Evolutionary conservation across 2,888 invertebrate genomes (phyloP), one percentile per base, ranked within the genome.

Genomic region (Sinodicranocentrus sp.): DNA sequence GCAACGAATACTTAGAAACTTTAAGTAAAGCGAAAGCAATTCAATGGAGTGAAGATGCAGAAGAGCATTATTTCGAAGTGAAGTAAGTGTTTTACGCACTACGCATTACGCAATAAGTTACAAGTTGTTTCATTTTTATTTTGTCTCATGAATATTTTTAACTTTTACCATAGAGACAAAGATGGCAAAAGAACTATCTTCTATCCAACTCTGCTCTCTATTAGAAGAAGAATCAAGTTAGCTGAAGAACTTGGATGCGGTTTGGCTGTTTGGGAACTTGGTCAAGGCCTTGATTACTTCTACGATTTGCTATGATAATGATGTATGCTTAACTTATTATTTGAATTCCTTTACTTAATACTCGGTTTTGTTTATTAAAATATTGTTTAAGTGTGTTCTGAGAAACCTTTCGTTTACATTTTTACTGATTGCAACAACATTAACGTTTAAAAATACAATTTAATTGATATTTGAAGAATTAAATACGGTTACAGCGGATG

Each of bases 241-340:
- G 96, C 97, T 0, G 91, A 92, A 79, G 93, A 95, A 90, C 71
- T 88, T 10, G 84, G 86, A 8, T 92, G 96, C 71, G 95, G 95
- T 8, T 92, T 98, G 59, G 95, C 97, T 0, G 94, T 98, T 89
- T 98, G 98, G 98, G 98, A 98, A 90, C 91, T 98, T n/a, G 98
- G 98, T 0, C 98, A 98, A 91, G 98, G 98, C 23, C 92, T 98
- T 19, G 95, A 97, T 91, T 98, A 96, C 90, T 98, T 98, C 91
- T 98, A 97, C 91, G 98, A 98, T 92, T 92, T 96, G 84, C 92
- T 96, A 87, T 96, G 92, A 93, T n/a, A n/a, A n/a, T n/a, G n/a
- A n/a, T n/a, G n/a, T n/a, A n/a, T n/a, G n/a, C n/a, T n/a, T n/a
- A n/a, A n/a, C n/a, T n/a, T n/a, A n/a, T n/a, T n/a, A n/a, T n/a